Conservation (phyloP, 2,888 invertebrate species). For the Cephus nigrinus region DNA sequence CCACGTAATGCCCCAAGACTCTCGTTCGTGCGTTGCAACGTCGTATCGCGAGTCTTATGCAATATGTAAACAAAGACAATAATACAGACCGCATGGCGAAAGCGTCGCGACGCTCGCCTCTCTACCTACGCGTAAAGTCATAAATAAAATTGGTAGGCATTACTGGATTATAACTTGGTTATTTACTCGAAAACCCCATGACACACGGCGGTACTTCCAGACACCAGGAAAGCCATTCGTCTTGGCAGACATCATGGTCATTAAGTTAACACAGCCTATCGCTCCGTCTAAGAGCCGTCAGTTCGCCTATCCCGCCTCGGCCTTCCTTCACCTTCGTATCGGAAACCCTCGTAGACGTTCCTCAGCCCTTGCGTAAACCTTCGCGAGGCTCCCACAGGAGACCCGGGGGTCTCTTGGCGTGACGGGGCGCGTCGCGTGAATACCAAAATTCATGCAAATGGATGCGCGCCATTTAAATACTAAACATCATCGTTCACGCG, state of each 20-base stretch:
- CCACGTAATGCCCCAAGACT: not conserved
- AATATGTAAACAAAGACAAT: not conserved
- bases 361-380: not conserved
- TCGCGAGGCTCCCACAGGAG: not conserved
- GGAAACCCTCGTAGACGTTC: not conserved
- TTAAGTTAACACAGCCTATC: slow-evolving; percentile 41
- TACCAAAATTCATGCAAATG: slow-evolving; percentile 1
- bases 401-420: not conserved
- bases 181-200: slow-evolving; percentile 24
- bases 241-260: slow-evolving; percentile 35
- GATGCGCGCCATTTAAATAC: slow-evolving; percentile 3
- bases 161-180: slow-evolving; percentile 3
- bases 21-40: not conserved
- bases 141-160: not conserved
- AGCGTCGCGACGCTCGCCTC: not conserved
- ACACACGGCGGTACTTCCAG: slow-evolving; percentile 1
- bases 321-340: not conserved
- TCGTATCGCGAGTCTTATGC: not conserved
- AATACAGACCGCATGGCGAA: not conserved
- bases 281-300: slow-evolving; percentile 24
- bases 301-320: slow-evolving; percentile 10
- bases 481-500: slow-evolving; percentile 1
- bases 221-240: slow-evolving; percentile 35
- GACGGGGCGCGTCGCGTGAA: not conserved
- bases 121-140: not conserved